Base-by-base conservation (phyloP, 2,113 vertebrate genomes). In the Zosterops hypoxanthus region DNA sequence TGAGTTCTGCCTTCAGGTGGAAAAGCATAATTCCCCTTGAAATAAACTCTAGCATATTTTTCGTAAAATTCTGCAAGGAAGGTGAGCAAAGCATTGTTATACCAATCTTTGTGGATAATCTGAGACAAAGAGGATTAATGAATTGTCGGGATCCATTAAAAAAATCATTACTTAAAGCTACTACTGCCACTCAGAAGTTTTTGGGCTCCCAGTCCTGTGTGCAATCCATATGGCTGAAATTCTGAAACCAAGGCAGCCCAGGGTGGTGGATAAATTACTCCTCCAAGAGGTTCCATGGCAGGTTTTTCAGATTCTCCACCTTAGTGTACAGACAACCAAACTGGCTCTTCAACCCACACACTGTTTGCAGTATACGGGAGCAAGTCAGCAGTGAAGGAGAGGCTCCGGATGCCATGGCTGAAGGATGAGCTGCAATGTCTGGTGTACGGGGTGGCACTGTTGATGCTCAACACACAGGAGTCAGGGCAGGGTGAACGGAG, bases 71-170 rank as follows among this genome's bases (percentile, higher is more conserved):
- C 44, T 81, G 10, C 1, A 3, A 81, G 44, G 68, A 73, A 88
- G 56, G 34, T 4, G 4, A 93, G 60, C 39, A 81, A 78, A 88
- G 24, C 2, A 1, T 80, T 87, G 63, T 88, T 86, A 81, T 46
- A 92, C 31, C 46, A 63, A 39, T 75, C 44, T 93, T 85, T 60
- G 60, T 7, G 24, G 90, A 91, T 83, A 88, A 90, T 77, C 71
- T 63, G 82, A 88, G 87, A 91, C 85, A 90, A 91, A 92, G 68
- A 92, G 80, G 31, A 81, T 94, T 90, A 94, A 93, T 96, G 79
- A 95, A 90, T 96, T 84, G 87, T 80, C 4, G 0, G 25, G 44
- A 86, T 81, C 44, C 47, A 83, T 66, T 82, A 75, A 68, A 70
- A 90, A 81, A 88, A 70, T 90, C 75, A 70, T 96, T 86, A 76